Percentiles rank a stretch among this genome's conserved stretches.
Evolutionary conservation across 2,888 invertebrate genomes (phyloP).

Genomic region (Rotaria sp.): DNA sequence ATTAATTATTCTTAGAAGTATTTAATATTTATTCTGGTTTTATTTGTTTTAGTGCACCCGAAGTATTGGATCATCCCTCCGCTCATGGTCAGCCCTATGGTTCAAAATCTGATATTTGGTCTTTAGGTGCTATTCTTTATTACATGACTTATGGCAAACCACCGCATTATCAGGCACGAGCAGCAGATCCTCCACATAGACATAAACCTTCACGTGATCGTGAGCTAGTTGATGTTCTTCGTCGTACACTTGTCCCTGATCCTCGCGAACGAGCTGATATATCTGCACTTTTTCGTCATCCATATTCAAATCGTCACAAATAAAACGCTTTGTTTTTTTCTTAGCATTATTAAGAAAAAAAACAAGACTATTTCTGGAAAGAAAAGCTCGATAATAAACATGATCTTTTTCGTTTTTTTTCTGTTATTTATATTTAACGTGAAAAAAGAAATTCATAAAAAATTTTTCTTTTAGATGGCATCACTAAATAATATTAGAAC

Average conservation of each 20-base stretch:
- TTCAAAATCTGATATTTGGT: not conserved
- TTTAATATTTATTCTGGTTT: not conserved
- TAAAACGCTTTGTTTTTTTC: not conserved
- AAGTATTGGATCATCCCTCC: not conserved
- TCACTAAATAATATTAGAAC: constrained; percentile 31
- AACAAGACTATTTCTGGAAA: too few species aligned
- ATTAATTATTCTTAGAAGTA: not conserved
- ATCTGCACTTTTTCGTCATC: not conserved
- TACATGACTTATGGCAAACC: not conserved
- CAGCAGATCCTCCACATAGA: not conserved
- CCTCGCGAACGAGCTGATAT: not conserved
- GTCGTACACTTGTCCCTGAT: not conserved
- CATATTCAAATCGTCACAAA: not conserved
- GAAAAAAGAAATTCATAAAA: not conserved
- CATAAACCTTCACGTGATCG: not conserved
- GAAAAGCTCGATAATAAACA: not conserved
- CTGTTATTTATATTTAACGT: not conserved
- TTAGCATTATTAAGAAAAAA: not conserved
- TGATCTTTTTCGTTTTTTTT: not conserved
- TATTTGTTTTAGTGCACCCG: not conserved
- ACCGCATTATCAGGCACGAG: not conserved
- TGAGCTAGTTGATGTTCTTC: not conserved
- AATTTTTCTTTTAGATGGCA: not conserved
- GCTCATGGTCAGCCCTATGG: not conserved
- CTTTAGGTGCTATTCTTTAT: not conserved